Evolutionary conservation across 2,797 vertebrate species (phyloP).

Genomic region (Phataginus tetradactyla): DNA sequence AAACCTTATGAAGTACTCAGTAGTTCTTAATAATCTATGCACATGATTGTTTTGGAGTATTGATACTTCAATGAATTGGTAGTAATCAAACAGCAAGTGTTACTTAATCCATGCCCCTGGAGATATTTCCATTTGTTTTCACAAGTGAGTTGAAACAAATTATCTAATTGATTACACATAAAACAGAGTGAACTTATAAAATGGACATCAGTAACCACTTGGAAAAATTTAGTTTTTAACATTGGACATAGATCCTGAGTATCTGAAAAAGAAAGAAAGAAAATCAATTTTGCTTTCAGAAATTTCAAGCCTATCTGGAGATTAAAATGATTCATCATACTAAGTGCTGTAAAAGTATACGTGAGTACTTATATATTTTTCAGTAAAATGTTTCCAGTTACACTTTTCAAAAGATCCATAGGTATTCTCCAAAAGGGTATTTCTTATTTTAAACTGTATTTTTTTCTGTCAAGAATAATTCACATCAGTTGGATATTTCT

Average conservation of each 20-base stretch:
- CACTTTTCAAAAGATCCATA: background rate
- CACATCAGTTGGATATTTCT: background rate
- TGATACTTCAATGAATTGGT: conserved; percentile 24
- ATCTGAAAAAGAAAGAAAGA: background rate
- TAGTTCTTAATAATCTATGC: background rate
- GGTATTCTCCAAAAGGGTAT: background rate
- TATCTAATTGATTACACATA: background rate
- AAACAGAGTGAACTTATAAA: background rate
- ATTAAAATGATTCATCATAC: background rate
- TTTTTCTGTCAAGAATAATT: background rate
- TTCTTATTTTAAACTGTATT: background rate
- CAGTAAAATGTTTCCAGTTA: background rate
- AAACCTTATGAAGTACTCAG: background rate
- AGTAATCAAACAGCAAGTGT: background rate
- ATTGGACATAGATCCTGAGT: background rate
- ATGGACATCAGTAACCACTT: background rate
- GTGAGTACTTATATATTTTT: background rate
- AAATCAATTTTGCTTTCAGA: background rate
- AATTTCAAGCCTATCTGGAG: background rate
- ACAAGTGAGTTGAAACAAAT: conserved; percentile 16
- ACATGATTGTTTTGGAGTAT: background rate
- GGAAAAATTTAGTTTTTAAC: conserved; percentile 11
- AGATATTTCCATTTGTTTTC: conserved; percentile 11
- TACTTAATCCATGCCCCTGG: background rate
- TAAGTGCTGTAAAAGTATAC: background rate